Percentiles rank a stretch among this genome's conserved stretches.
Evolutionary conservation across 92 coral and sea anemone species (phyloP).

Genomic region (Palythoa grandiflora): DNA sequence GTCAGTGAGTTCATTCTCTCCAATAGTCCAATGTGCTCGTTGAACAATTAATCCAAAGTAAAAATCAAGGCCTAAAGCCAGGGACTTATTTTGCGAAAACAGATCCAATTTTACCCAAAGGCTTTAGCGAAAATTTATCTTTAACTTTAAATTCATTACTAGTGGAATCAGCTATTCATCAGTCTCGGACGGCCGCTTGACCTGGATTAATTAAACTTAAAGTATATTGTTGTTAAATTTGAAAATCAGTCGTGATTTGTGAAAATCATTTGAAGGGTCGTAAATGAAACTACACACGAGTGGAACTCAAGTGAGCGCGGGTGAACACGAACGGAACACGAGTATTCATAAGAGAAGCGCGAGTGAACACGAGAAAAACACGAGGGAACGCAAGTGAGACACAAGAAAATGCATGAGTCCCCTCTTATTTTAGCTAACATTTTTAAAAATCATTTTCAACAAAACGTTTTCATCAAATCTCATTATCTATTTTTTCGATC

Average conservation of each 20-base stretch:
- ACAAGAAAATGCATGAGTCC: too few relatives aligned
- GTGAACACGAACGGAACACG: not conserved
- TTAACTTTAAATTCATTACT: not conserved
- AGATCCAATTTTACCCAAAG: not conserved
- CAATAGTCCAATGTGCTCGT: not conserved
- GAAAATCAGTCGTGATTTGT: not conserved
- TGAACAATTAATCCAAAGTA: not conserved
- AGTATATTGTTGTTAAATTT: not conserved
- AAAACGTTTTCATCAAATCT: too few relatives aligned
- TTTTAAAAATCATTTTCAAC: too few relatives aligned
- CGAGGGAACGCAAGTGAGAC: too few relatives aligned
- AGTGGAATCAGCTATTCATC: not conserved
- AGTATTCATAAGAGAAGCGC: not conserved
- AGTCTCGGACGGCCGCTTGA: not conserved
- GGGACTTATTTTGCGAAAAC: not conserved
- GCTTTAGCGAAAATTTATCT: conserved; percentile 3
- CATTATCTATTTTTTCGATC: too few relatives aligned
- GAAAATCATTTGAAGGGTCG: not conserved
- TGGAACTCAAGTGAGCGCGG: not conserved
- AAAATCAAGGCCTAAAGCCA: not conserved
- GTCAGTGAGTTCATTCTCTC: conserved; percentile 13
- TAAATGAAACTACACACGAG: not conserved
- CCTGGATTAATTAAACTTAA: not conserved
- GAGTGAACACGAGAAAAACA: too few relatives aligned
- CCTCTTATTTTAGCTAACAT: too few relatives aligned